Conservation (phyloP, 2,113 vertebrate genomes). For the Plotosus lineatus region DNA sequence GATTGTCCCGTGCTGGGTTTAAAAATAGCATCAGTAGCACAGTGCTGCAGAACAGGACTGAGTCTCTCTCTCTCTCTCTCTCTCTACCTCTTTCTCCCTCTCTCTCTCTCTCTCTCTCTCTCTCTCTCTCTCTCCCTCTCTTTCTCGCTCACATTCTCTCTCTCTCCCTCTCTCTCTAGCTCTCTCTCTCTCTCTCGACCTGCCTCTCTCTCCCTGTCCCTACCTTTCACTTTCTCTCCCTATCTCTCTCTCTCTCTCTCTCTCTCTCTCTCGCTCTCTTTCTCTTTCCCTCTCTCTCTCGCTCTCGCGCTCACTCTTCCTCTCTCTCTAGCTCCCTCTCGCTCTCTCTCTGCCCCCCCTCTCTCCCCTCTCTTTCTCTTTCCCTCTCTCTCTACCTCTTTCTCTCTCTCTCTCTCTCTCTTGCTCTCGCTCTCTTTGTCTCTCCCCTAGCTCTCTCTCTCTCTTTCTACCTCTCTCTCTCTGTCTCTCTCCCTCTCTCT, state of each 20-base stretch:
- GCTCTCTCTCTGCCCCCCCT: slow-evolving; percentile 46
- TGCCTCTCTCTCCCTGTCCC: slow-evolving; percentile 53
- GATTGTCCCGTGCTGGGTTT: slow-evolving; percentile 35
- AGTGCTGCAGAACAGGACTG: slow-evolving; percentile 41
- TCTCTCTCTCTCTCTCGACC: slow-evolving; percentile 41
- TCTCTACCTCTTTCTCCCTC: slow-evolving; percentile 50
- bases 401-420: slow-evolving; percentile 13
- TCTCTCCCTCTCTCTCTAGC: slow-evolving; percentile 8
- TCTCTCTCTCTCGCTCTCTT: slow-evolving; percentile 44
- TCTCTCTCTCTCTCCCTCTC: slow-evolving; percentile 48
- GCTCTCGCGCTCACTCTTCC: slow-evolving; percentile 57
- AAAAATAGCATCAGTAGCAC: slow-evolving; percentile 52
- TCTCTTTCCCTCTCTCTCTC: slow-evolving; percentile 53
- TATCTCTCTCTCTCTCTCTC: slow-evolving; percentile 40
- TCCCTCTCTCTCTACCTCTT: slow-evolving; percentile 59
- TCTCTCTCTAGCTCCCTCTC: slow-evolving; percentile 22
- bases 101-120: slow-evolving; percentile 45
- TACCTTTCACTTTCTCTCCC: slow-evolving; percentile 61
- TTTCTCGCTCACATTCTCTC: slow-evolving; percentile 59
- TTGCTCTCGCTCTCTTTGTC: slow-evolving; percentile 39
- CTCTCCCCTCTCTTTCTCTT: slow-evolving; percentile 53
- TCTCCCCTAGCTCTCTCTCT: slow-evolving; percentile 61
- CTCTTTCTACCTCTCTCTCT: slow-evolving; percentile 54
- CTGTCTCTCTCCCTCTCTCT: slow-evolving; percentile 36
- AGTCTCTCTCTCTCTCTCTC: slow-evolving; percentile 57